Percentiles rank a stretch among this genome's conserved stretches.
Evolutionary conservation across 2,888 invertebrate genomes (phyloP).

Genomic region (Rhogogaster chlorosoma): DNA sequence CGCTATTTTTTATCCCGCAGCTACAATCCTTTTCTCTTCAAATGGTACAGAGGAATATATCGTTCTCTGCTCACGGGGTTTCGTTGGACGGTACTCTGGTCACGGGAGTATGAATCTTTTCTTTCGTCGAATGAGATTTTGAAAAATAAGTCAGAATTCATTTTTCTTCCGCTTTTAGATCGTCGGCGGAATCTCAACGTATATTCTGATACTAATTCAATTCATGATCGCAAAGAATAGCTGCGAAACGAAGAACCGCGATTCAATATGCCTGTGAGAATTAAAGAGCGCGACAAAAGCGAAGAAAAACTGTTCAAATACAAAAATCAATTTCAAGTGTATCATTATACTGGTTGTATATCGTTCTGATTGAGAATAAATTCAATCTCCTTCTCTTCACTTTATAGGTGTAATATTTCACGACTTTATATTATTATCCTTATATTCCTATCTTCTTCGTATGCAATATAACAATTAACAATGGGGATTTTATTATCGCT

Average conservation of each 20-base stretch:
- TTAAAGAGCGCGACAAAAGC: neutral
- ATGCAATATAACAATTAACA: neutral
- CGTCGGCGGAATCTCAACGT: slow-evolving; percentile 66
- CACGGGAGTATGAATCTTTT: slow-evolving; percentile 60
- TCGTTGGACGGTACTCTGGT: slow-evolving; percentile 65
- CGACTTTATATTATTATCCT: too few relatives aligned
- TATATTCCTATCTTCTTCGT: neutral
- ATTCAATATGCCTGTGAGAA: neutral
- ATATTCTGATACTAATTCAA: slow-evolving; percentile 69
- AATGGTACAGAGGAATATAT: slow-evolving; percentile 66
- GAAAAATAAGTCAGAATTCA: neutral
- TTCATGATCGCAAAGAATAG: slow-evolving; percentile 59
- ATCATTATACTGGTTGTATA: too few relatives aligned
- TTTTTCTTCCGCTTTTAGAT: slow-evolving; percentile 60
- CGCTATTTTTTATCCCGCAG: slow-evolving; percentile 58
- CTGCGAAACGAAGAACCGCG: neutral
- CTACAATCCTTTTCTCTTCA: slow-evolving; percentile 69
- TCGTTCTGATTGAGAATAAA: too few relatives aligned
- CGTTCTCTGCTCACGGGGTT: slow-evolving; percentile 66
- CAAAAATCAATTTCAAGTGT: too few relatives aligned
- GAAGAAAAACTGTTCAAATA: neutral
- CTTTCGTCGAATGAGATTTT: neutral
- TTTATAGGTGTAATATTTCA: too few relatives aligned
- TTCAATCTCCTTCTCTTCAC: too few relatives aligned
- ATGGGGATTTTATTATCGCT: neutral